Percentiles rank a stretch among this genome's conserved stretches.
Evolutionary conservation across 2,113 vertebrate species (phyloP).

Genomic region (Ovibos moschatus): DNA sequence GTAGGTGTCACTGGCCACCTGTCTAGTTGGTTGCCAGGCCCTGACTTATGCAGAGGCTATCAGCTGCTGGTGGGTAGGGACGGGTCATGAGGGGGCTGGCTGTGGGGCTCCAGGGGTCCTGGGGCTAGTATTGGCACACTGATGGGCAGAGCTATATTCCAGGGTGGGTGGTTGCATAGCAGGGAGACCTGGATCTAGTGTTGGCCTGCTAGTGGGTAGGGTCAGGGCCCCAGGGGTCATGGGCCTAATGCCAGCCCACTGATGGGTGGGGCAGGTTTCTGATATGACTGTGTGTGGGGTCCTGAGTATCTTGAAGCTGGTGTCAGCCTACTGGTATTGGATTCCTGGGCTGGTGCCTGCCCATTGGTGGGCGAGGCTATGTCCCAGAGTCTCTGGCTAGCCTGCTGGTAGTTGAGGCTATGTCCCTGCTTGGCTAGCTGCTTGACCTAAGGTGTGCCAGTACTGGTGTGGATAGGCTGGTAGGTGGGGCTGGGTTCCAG

Average conservation of each 20-base stretch:
- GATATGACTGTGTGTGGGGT: neutral
- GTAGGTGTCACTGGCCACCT: neutral
- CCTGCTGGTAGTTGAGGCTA: neutral
- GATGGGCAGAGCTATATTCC: neutral
- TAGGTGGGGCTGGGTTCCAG: neutral
- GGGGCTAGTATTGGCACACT: neutral
- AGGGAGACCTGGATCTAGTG: neutral
- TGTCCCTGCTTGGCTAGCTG: neutral
- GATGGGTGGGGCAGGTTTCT: neutral
- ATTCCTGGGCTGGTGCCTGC: neutral
- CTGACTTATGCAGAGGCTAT: neutral
- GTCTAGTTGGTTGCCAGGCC: neutral
- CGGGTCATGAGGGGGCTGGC: neutral
- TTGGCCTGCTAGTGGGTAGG: neutral
- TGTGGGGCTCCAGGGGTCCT: neutral
- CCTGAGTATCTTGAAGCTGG: neutral
- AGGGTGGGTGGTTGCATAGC: neutral
- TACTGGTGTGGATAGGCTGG: neutral
- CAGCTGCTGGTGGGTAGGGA: neutral
- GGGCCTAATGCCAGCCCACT: neutral
- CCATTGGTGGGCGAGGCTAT: neutral
- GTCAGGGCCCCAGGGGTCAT: neutral
- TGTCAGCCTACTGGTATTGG: neutral
- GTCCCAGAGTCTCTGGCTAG: neutral
- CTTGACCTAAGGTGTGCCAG: neutral